A percentile compares a stretch with the other conserved stretches of the same genome.
phyloP scores from a whole-genome alignment of 1,140 invertebrate genomes.

The Hyles vespertilio region DNA sequence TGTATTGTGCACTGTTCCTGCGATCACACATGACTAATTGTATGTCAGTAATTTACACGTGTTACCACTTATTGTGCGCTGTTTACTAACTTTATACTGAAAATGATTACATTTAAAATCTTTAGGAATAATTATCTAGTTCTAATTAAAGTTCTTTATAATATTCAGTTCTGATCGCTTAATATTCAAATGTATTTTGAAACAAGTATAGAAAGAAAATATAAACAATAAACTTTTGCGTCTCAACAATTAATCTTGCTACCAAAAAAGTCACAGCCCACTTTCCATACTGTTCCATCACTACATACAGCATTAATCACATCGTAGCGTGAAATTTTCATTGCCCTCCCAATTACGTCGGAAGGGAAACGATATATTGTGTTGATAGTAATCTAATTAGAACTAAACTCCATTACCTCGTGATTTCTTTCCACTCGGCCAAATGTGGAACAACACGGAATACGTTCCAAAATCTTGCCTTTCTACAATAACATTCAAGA shows the following conservation, averaged over 20 bases:
- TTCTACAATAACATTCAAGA: too few species aligned
- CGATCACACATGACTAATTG: too few species aligned
- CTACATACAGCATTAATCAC: not conserved
- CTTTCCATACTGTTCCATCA: conserved; percentile 2
- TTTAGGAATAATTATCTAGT: too few species aligned
- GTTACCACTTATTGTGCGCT: too few species aligned
- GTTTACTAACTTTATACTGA: too few species aligned
- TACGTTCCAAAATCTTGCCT: not conserved
- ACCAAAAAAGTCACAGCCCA: not conserved
- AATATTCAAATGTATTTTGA: too few species aligned
- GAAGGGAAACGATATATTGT: conserved; percentile 26
- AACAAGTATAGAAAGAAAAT: not conserved
- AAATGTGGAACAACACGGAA: conserved; percentile 6
- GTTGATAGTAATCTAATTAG: conserved; percentile 28
- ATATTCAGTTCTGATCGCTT: not conserved
- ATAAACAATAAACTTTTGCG: not conserved
- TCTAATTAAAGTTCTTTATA: not conserved
- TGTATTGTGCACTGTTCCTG: too few species aligned
- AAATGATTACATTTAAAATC: too few species aligned
- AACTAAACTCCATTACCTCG: conserved; percentile 18
- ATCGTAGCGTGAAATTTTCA: conserved; percentile 28
- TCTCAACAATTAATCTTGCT: not conserved
- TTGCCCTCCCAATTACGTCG: conserved; percentile 22
- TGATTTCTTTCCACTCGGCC: conserved; percentile 18
- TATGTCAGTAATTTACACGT: too few species aligned